phyloP scores from a whole-genome alignment of 2,113 vertebrate genomes.

The Varanus salvator region DNA sequence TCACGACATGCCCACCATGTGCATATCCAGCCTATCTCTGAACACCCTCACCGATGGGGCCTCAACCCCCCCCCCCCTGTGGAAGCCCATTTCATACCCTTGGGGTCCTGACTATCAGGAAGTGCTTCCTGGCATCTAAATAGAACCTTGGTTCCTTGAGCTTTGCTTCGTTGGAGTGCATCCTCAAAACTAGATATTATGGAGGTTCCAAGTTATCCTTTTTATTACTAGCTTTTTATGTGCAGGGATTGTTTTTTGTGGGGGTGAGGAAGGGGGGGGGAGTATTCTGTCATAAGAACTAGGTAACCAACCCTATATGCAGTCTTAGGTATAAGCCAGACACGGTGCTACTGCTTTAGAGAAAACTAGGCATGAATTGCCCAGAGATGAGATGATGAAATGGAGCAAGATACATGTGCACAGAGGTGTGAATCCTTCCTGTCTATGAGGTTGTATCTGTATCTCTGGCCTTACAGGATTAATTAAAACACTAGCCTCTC shows the following conservation, averaged over 20 bases:
- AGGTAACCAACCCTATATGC: not conserved
- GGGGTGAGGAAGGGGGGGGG: not conserved
- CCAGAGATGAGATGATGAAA: not conserved
- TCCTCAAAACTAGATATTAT: not conserved
- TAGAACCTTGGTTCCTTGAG: too few species aligned
- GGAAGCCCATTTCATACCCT: too few species aligned
- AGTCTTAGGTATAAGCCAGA: not conserved
- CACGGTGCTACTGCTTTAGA: not conserved
- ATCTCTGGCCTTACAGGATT: not conserved
- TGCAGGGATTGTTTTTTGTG: not conserved
- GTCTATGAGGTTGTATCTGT: not conserved
- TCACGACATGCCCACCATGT: too few species aligned
- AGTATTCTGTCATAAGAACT: not conserved
- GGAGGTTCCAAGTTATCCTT: not conserved
- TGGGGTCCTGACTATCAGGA: too few species aligned
- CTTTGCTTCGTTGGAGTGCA: too few species aligned
- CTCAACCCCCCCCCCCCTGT: too few species aligned
- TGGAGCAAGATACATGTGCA: too few species aligned
- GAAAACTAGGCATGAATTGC: not conserved
- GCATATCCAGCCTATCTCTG: too few species aligned
- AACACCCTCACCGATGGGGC: too few species aligned
- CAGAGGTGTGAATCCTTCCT: not conserved
- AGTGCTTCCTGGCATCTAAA: too few species aligned
- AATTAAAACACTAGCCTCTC: not conserved
- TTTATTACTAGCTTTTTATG: not conserved